These are phyloP conservation scores for Heliconius melpomene DNA, from an alignment of 1,140 invertebrate species.

Conservation along the genomic window DNA sequence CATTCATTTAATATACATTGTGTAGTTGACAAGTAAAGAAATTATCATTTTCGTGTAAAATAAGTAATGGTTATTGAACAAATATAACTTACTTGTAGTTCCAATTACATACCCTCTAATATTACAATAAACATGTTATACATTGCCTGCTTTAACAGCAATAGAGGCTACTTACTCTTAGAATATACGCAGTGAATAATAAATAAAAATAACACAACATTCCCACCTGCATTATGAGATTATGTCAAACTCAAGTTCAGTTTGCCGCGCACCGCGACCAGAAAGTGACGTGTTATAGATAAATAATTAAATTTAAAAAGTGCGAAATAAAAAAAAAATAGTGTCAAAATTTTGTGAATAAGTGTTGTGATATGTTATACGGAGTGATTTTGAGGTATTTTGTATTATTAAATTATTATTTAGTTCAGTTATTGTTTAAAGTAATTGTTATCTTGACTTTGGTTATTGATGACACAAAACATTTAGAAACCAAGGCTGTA, in stretches of 20 bases:
- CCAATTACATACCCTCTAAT: neutral
- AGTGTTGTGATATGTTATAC: neutral
- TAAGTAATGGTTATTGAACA: conserved; percentile 33
- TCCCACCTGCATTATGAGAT: conserved; percentile 29
- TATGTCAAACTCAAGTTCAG: conserved; percentile 48
- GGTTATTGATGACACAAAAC: conserved; percentile 20
- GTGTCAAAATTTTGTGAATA: neutral
- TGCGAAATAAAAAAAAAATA: neutral
- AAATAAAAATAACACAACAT: conserved; percentile 6
- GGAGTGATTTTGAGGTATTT: neutral
- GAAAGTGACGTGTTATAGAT: conserved; percentile 39
- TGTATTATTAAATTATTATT: neutral
- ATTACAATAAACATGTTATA: neutral
- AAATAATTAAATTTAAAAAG: neutral
- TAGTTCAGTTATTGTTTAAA: conserved; percentile 17
- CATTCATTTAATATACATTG: conserved; percentile 13
- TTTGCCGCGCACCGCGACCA: conserved; percentile 52
- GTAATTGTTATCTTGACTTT: conserved; percentile 20
- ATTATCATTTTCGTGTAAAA: neutral
- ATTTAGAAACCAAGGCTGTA: conserved; percentile 23
- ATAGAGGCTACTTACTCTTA: neutral
- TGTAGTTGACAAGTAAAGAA: neutral
- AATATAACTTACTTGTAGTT: neutral
- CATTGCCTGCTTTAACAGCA: neutral
- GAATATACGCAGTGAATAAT: neutral